Evolutionary conservation across 2,797 vertebrate species (phyloP).

Genomic region (Gadopsis marmoratus): DNA sequence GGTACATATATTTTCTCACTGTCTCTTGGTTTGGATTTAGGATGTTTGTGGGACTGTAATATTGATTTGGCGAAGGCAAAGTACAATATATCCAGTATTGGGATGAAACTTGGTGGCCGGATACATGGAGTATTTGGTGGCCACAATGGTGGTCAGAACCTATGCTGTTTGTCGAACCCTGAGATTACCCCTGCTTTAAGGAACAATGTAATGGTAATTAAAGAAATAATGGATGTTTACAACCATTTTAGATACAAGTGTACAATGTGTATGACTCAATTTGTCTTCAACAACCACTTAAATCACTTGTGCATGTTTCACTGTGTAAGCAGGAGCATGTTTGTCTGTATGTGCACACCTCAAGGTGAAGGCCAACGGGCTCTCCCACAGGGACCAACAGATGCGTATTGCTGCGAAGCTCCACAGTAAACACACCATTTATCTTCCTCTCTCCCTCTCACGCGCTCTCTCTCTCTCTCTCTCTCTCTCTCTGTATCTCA

Average conservation of each 20-base stretch:
- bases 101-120: too few relatives aligned
- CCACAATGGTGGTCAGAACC: too few relatives aligned
- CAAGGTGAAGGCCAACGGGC: slow-evolving; percentile 72
- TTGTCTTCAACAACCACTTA: slow-evolving; percentile 15
- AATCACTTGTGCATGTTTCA: slow-evolving; percentile 36
- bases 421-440: slow-evolving; percentile 69
- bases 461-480: not conserved
- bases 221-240: slow-evolving; percentile 7
- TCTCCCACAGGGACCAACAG: slow-evolving; percentile 60
- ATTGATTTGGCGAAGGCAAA: too few relatives aligned
- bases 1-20: too few relatives aligned
- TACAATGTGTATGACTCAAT: not conserved
- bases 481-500: slow-evolving; percentile 66
- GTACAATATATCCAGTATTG: too few relatives aligned
- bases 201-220: slow-evolving; percentile 6
- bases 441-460: slow-evolving; percentile 47
- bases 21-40: too few relatives aligned
- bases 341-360: slow-evolving; percentile 54
- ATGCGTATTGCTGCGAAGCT: slow-evolving; percentile 46
- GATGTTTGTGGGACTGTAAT: too few relatives aligned
- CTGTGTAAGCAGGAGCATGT: slow-evolving; percentile 44
- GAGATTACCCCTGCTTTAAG: not conserved
- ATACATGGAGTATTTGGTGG: too few relatives aligned
- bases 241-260: slow-evolving; percentile 12
- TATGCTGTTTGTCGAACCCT: too few relatives aligned